Conservation (phyloP, 2,113 vertebrate genomes). For the Larimichthys crocea region DNA sequence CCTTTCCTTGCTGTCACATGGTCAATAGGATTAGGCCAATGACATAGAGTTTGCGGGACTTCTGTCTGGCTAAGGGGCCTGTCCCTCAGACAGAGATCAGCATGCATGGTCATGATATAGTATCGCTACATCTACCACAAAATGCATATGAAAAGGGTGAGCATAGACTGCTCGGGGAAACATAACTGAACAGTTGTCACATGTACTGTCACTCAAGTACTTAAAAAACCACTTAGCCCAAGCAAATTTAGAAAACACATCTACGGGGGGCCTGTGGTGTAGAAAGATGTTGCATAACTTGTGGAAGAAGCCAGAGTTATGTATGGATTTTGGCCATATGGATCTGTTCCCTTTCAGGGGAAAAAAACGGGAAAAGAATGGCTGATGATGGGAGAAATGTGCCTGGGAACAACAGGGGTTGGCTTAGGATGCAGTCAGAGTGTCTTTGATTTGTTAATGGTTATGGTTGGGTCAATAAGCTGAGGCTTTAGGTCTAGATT, state of each 20-base stretch:
- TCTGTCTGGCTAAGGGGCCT: constrained; percentile 32
- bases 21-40: constrained; percentile 55
- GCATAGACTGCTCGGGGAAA: constrained; percentile 8
- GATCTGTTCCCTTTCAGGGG: constrained; percentile 24
- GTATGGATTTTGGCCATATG: constrained; percentile 36
- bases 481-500: constrained; percentile 31
- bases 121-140: constrained; percentile 27
- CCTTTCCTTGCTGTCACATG: constrained; percentile 64
- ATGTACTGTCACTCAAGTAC: constrained; percentile 23
- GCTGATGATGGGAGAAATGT: constrained; percentile 13
- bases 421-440: constrained; percentile 7
- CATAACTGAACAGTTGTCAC: constrained; percentile 16
- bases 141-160: constrained; percentile 24
- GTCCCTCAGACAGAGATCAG: constrained; percentile 14
- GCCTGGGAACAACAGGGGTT: constrained; percentile 20
- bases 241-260: constrained; percentile 36
- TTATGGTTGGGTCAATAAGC: constrained; percentile 21
- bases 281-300: constrained; percentile 51
- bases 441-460: constrained; percentile 41
- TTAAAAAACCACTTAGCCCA: not conserved
- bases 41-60: constrained; percentile 17
- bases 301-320: constrained; percentile 25
- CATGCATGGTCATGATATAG: constrained; percentile 2
- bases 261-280: constrained; percentile 16
- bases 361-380: not conserved